These are phyloP conservation scores for Tonatia bakeri DNA, from an alignment of 2,113 vertebrate genomes.

Conservation along the genomic window DNA sequence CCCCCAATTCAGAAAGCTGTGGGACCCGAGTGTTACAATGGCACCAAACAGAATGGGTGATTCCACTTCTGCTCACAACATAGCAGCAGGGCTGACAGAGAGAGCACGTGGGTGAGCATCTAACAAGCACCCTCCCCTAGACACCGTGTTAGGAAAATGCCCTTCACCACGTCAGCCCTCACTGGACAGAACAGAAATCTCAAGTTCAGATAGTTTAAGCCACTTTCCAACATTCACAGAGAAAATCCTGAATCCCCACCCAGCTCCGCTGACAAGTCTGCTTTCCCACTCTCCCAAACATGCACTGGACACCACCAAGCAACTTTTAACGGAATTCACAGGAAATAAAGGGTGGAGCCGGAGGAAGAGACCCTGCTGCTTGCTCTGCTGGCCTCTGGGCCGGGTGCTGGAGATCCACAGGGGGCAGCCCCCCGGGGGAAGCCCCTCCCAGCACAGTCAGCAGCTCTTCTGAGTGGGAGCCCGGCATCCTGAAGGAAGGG, in stretches of 20 bases:
- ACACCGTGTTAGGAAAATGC: neutral
- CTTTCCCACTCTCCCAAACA: neutral
- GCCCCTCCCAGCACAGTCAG: neutral
- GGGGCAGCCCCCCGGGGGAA: too few species aligned
- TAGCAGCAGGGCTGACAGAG: neutral
- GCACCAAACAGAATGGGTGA: neutral
- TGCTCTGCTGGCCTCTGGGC: neutral
- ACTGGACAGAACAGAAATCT: neutral
- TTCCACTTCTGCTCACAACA: neutral
- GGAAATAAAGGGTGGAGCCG: neutral
- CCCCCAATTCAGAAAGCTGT: neutral
- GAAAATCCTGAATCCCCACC: neutral
- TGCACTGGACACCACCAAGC: too few species aligned
- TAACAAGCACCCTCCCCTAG: neutral
- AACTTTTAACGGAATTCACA: neutral
- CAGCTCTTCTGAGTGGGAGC: too few species aligned
- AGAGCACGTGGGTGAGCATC: neutral
- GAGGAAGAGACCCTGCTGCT: neutral
- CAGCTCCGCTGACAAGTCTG: neutral
- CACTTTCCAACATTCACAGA: neutral
- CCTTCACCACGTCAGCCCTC: neutral
- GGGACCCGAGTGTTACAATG: neutral
- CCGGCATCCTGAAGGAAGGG: neutral
- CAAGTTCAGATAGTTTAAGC: neutral
- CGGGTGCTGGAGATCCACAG: fast-evolving